A percentile compares a stretch with the other conserved stretches of the same genome.
These are phyloP conservation scores for Leptobrachium leishanense DNA, from an alignment of 2,113 vertebrate species.

Conservation along the genomic window DNA sequence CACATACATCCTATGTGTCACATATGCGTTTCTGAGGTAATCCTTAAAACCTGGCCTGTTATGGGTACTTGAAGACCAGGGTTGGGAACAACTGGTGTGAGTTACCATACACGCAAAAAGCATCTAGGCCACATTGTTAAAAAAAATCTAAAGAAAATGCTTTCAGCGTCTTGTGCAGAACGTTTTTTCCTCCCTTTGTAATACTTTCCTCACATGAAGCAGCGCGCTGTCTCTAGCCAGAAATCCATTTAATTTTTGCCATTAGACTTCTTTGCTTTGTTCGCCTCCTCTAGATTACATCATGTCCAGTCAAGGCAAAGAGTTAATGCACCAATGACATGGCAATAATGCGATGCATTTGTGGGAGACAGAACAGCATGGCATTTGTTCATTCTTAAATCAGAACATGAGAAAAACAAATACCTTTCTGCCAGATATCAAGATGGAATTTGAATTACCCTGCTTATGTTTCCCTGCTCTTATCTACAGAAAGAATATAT, in stretches of 20 bases:
- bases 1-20: no score
- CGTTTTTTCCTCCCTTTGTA: no score
- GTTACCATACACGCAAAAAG: no score
- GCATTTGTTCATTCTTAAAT: constrained; percentile 22
- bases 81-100: no score
- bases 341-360: constrained; percentile 35
- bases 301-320: constrained; percentile 5
- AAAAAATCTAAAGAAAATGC: no score
- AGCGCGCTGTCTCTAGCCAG: not conserved
- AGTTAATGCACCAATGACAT: constrained; percentile 32
- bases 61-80: no score
- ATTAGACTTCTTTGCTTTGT: constrained; percentile 5
- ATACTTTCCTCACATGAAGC: no score
- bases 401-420: constrained; percentile 32
- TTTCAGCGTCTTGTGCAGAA: no score
- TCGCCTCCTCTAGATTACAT: constrained; percentile 4
- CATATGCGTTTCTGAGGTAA: no score
- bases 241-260: constrained; percentile 14
- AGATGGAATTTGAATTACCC: constrained; percentile 30
- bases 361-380: constrained; percentile 9
- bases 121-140: no score
- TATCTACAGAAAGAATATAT: constrained; percentile 23
- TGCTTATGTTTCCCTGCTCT: constrained; percentile 3
- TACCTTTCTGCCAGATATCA: constrained; percentile 16
- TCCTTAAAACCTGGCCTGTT: no score